Evolutionary conservation across 2,888 invertebrate genomes (phyloP).

Genomic region (Eilema griseolum): DNA sequence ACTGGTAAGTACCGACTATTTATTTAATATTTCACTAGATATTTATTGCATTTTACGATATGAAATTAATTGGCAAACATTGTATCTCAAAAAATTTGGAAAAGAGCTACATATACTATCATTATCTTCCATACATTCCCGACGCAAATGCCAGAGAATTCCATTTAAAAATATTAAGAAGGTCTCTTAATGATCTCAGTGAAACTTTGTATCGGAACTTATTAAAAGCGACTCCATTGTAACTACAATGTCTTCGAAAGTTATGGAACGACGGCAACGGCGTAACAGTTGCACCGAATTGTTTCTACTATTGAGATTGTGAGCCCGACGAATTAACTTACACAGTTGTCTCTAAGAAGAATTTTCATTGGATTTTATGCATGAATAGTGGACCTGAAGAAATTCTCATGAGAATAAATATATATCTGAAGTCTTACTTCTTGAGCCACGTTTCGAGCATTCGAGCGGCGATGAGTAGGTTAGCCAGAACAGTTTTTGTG

Average conservation of each 20-base stretch:
- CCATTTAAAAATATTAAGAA: neutral
- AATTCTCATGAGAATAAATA: neutral
- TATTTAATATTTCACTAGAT: too few species aligned
- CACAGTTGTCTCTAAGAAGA: neutral
- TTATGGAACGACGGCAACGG: slow-evolving; percentile 1
- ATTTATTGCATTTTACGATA: too few species aligned
- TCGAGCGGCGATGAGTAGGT: too few species aligned
- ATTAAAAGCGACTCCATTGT: slow-evolving; percentile 15
- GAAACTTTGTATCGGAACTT: neutral
- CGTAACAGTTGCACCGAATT: slow-evolving; percentile 15
- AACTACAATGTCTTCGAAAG: slow-evolving; percentile 12
- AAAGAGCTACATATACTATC: too few species aligned
- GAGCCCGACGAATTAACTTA: slow-evolving; percentile 3
- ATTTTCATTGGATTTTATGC: neutral
- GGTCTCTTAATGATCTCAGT: neutral
- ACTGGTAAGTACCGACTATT: too few species aligned
- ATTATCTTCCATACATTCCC: too few species aligned
- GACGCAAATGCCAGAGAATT: neutral
- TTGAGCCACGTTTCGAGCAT: too few species aligned
- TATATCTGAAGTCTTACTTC: too few species aligned
- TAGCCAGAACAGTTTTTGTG: too few species aligned
- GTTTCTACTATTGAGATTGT: neutral
- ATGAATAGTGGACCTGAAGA: neutral
- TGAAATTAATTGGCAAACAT: too few species aligned
- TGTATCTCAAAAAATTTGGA: too few species aligned